phyloP scores from a whole-genome alignment of 2,797 vertebrate genomes.

The Setipinna tenuifilis region DNA sequence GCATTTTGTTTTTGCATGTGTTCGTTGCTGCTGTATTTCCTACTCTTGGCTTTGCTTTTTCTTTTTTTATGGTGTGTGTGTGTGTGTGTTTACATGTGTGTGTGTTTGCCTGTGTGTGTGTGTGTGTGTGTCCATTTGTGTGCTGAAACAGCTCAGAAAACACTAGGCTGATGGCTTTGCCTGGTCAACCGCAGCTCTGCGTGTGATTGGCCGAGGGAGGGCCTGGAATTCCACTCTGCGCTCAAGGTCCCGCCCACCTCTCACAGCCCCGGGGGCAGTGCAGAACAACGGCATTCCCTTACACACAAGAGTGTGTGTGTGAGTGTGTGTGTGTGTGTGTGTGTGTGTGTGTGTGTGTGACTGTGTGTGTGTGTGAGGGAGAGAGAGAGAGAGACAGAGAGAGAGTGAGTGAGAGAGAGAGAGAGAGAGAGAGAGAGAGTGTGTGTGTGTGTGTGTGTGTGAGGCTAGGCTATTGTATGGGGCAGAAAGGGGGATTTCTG shows the following conservation, averaged over 20 bases:
- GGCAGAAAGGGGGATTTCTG: constrained; percentile 5
- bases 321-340: constrained; percentile 38
- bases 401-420: too few relatives aligned
- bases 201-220: constrained; percentile 71
- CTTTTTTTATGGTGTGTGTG: constrained; percentile 3
- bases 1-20: neutral
- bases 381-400: too few relatives aligned
- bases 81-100: neutral
- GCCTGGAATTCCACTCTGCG: constrained; percentile 83
- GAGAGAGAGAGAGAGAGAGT: too few relatives aligned
- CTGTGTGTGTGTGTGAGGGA: too few relatives aligned
- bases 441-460: neutral
- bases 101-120: neutral
- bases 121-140: constrained; percentile 21
- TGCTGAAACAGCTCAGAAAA: constrained; percentile 33
- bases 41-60: neutral
- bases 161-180: constrained; percentile 46
- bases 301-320: constrained; percentile 26
- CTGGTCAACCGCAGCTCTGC: constrained; percentile 66
- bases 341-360: neutral
- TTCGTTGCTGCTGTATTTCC: neutral
- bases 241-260: constrained; percentile 65
- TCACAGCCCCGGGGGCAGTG: constrained; percentile 46
- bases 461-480: neutral
- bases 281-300: constrained; percentile 54